Evolutionary conservation across 1,140 invertebrate species (phyloP), one percentile per base, ranked within the genome.

Genomic region (Zaprionus davidi): DNA sequence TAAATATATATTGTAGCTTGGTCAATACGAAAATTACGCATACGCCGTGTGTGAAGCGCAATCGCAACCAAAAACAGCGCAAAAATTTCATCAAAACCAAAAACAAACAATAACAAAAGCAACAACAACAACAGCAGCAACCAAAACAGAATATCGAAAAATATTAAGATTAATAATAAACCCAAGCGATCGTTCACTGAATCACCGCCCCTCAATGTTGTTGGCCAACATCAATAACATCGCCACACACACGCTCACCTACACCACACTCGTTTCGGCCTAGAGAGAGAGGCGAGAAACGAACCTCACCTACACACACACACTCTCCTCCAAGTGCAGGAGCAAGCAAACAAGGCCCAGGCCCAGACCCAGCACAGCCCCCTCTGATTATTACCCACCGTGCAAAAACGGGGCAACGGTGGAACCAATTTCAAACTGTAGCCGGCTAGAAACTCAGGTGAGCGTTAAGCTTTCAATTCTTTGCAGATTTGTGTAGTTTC

Each of bases 11-110:
- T n/a, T 72, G 71, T 68, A 73, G 72, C 74, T 78, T 85, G 74
- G 73, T 70, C 59, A 81, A 84, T 65, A 78, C 49, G 68, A 64
- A 77, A 76, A 87, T 84, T 81, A 78, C 84, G 81, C 81, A 87
- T 87, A 87, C 84, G 84, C 81, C 84, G 77, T 62, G 83, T 83
- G 83, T 83, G 78, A 81, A 87, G 69, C 79, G 62, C 73, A 76
- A 63, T 69, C 58, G 59, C 31, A 58, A 38, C 53, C 44, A 60
- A 76, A 12, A 46, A 34, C 44, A 34, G 26, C 64, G 59, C 28
- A 60, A 66, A 49, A 12, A 49, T 11, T 11, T 7, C 28, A 49
- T 49, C 9, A 22, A 38, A 11, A 36, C 36, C 12, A 55, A 24
- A 9, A 13, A 51, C 17, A 65, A 64, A 67, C 3, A 53, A 67